Evolutionary conservation across 2,888 invertebrate species (phyloP).

Genomic region (Arenicola marina): DNA sequence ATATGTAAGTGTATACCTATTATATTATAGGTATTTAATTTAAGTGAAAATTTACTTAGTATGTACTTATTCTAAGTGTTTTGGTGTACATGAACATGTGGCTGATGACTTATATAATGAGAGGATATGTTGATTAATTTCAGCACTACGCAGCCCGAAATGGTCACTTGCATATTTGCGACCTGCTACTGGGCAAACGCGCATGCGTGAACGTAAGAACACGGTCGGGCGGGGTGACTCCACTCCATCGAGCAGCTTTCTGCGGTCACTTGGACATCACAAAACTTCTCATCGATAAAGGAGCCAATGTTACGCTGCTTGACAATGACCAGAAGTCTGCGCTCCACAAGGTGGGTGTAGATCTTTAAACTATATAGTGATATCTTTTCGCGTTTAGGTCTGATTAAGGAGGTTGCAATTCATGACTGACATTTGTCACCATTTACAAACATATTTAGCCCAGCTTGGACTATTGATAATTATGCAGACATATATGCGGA

Average conservation of each 20-base stretch:
- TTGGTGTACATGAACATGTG: background rate
- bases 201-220: slow-evolving; percentile 78
- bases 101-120: background rate
- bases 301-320: slow-evolving; percentile 68
- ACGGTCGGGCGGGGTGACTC: slow-evolving; percentile 75
- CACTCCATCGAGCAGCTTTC: slow-evolving; percentile 81
- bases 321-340: slow-evolving; percentile 83
- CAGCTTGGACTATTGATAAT: too few relatives aligned
- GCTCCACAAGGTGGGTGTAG: slow-evolving; percentile 76
- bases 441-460: too few relatives aligned
- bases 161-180: slow-evolving; percentile 75
- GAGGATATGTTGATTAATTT: slow-evolving; percentile 13
- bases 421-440: too few relatives aligned
- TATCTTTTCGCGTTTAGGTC: too few relatives aligned
- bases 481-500: too few relatives aligned
- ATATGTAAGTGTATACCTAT: background rate
- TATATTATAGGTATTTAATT: background rate
- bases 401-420: too few relatives aligned
- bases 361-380: too few relatives aligned
- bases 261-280: slow-evolving; percentile 71
- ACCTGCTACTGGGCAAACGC: slow-evolving; percentile 71
- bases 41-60: background rate
- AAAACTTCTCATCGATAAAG: slow-evolving; percentile 64
- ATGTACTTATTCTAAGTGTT: background rate
- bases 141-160: slow-evolving; percentile 84